phyloP scores from a whole-genome alignment of 2,797 vertebrate genomes.

The Lagorchestes hirsutus region DNA sequence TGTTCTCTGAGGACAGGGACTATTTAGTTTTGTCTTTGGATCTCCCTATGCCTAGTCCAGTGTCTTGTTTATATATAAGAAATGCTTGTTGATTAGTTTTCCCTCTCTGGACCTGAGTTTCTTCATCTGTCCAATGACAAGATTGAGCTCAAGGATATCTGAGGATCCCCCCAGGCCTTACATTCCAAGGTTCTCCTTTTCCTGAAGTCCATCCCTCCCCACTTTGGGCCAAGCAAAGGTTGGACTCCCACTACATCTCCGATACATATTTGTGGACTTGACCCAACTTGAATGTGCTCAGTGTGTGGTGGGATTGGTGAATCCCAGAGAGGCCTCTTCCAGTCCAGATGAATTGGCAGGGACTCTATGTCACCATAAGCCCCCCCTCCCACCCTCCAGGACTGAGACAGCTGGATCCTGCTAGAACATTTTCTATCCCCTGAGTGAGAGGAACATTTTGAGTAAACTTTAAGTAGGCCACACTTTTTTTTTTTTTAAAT shows the following conservation, averaged over 20 bases:
- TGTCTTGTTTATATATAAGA: neutral
- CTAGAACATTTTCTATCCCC: constrained; percentile 12
- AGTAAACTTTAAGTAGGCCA: constrained; percentile 56
- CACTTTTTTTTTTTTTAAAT: constrained; percentile 67
- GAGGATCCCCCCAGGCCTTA: neutral
- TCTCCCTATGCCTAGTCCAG: neutral
- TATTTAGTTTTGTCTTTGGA: neutral
- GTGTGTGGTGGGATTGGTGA: neutral
- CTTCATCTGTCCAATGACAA: neutral
- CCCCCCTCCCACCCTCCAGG: neutral
- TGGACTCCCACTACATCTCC: neutral
- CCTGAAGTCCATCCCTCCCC: neutral
- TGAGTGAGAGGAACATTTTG: constrained; percentile 68
- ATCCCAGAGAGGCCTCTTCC: neutral
- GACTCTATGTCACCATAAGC: neutral
- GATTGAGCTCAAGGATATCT: neutral
- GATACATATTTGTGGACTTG: neutral
- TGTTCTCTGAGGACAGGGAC: neutral
- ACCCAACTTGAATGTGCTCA: neutral
- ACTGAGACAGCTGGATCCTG: neutral
- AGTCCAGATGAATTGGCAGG: neutral
- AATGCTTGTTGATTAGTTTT: neutral
- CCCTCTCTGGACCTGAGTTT: neutral
- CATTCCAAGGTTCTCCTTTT: neutral
- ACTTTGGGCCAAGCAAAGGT: neutral